phyloP scores from a whole-genome alignment of 2,113 vertebrate species.

The Delphinus delphis region DNA sequence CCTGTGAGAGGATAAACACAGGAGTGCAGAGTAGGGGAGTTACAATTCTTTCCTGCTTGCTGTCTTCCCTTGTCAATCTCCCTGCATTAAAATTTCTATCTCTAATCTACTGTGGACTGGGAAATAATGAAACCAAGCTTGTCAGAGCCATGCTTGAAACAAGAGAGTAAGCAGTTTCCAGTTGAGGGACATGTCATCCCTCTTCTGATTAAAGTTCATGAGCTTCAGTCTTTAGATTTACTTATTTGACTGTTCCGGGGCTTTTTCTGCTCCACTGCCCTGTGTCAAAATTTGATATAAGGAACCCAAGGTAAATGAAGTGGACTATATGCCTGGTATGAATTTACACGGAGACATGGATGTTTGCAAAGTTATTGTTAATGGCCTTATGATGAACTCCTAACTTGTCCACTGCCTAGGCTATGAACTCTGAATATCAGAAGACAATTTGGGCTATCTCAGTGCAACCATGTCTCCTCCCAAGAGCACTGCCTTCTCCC shows the following conservation, averaged over 20 bases:
- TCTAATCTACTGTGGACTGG: neutral
- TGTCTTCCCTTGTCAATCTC: neutral
- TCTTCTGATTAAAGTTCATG: neutral
- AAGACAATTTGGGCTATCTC: neutral
- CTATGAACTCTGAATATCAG: neutral
- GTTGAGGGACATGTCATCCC: accelerated
- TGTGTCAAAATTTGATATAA: neutral
- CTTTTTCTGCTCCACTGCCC: neutral
- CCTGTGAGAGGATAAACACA: neutral
- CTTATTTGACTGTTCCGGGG: neutral
- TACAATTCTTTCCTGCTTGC: neutral
- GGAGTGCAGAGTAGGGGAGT: neutral
- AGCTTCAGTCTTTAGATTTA: neutral
- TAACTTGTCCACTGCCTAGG: too few species aligned
- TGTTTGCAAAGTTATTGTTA: neutral
- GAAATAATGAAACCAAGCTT: neutral
- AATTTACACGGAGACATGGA: neutral
- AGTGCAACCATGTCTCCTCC: neutral
- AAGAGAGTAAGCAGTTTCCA: neutral
- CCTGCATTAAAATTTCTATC: neutral
- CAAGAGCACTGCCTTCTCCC: neutral
- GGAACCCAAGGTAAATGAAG: neutral
- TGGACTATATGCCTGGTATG: neutral
- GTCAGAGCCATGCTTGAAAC: neutral
- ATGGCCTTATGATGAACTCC: neutral